phyloP scores from a whole-genome alignment of 2,888 invertebrate genomes.

The Cephus sareptanus region DNA sequence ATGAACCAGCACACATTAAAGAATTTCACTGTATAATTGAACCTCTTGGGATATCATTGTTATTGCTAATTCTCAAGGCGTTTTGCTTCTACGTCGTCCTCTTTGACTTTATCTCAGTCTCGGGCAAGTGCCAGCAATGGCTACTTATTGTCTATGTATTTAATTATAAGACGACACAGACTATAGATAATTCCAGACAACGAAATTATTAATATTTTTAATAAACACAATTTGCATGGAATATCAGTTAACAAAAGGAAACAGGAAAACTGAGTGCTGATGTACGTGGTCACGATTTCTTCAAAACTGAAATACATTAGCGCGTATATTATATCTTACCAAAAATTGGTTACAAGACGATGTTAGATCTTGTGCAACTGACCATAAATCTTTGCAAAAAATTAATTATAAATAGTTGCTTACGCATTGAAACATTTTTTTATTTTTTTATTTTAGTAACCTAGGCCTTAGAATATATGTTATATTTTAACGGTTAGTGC shows the following conservation, averaged over 20 bases:
- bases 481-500: background rate
- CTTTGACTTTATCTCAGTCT: background rate
- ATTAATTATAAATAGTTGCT: background rate
- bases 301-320: too few relatives aligned
- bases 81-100: background rate
- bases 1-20: background rate
- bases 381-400: background rate
- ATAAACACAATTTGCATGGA: background rate
- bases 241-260: background rate
- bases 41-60: background rate
- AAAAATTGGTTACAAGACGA: too few relatives aligned
- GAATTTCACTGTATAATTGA: background rate
- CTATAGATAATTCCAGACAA: background rate
- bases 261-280: too few relatives aligned
- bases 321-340: too few relatives aligned
- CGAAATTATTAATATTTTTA: background rate
- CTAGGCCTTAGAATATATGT: background rate
- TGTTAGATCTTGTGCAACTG: background rate
- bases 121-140: background rate
- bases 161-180: background rate
- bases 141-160: background rate
- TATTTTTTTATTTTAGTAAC: background rate
- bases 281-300: too few relatives aligned
- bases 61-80: background rate
- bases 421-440: background rate